Evolutionary conservation across 2,888 invertebrate species (phyloP), one percentile per base, ranked within the genome.

Genomic region (Aporophyla nigra): DNA sequence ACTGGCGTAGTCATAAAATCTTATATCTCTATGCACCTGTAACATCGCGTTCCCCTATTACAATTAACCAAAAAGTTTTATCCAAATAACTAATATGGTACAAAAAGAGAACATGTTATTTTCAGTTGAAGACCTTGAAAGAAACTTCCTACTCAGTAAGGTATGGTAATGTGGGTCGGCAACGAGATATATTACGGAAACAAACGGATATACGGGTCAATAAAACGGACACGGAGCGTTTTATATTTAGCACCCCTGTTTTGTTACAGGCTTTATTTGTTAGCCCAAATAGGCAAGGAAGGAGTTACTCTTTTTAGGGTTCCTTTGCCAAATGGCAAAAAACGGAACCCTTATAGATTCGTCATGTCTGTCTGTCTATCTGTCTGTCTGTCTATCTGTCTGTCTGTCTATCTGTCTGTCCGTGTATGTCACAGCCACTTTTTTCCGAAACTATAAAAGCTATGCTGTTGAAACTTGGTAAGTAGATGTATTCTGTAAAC

Each of bases 101-200:
- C 16, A 3, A 40, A 53, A 70, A 46, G 24, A n/a, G 33, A 77
- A 61, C 61, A 54, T 59, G 33, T 70, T 70, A 54, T 61, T 61
- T 68, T 46, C 69, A 61, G 53, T 46, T 14, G 24, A 49, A 24
- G 6, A 53, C 68, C 46, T 53, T 59, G 12, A 69, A 66, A 69
- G 5, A 33, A 65, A 58, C 58, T 56, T 61, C 53, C 19, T 49
- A 78, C 33, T 70, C 51, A 27, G 24, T 78, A 54, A 49, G 24
- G 0, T 61, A 82, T 82, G 81, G 56, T 74, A 78, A 82, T 78
- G 43, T 24, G 33, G 73, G 53, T 71, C 59, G 54, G 49, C 49
- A 68, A 67, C 66, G 9, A 74, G n/a, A 78, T 71, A 59, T 76
- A 59, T 54, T 63, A 59, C 58, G 53, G 56, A 66, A n/a, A 63